These are phyloP conservation scores for Drosophila suzukii DNA, from an alignment of 1,140 invertebrate species.

Conservation along the genomic window DNA sequence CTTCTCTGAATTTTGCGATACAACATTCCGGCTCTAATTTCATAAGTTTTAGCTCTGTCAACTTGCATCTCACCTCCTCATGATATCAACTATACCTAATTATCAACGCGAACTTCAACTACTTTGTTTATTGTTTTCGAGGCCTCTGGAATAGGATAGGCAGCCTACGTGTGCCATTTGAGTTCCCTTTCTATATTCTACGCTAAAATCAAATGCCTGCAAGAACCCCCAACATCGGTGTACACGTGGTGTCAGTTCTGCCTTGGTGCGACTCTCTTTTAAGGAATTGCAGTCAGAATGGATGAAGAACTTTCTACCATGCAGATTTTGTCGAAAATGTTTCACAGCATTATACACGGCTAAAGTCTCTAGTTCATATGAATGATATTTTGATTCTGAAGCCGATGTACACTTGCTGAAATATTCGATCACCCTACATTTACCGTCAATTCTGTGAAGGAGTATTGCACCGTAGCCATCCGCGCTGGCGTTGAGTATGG, in stretches of 20 bases:
- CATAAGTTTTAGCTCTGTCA: no score
- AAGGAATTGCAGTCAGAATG: no score
- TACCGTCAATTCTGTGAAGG: not conserved
- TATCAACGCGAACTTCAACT: not conserved
- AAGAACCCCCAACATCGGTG: slow-evolving; percentile 16
- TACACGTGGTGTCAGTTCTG: slow-evolving; percentile 4
- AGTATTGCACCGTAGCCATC: not conserved
- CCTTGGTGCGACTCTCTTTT: not conserved
- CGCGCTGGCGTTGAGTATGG: not conserved
- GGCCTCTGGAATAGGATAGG: not conserved
- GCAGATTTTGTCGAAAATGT: slow-evolving; percentile 1
- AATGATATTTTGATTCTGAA: no score
- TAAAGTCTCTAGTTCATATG: no score
- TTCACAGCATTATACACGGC: no score
- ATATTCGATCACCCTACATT: no score
- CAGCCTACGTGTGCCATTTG: no score
- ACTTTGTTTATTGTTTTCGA: not conserved
- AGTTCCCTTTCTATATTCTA: no score
- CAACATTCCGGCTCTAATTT: no score
- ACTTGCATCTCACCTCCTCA: not conserved
- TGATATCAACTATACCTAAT: not conserved
- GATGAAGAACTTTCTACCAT: no score
- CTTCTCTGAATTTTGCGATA: slow-evolving; percentile 10
- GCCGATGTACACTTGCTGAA: no score
- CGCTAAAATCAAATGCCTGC: slow-evolving; percentile 1